Evolutionary conservation across 2,797 vertebrate genomes (phyloP), one percentile per base, ranked within the genome.

Genomic region (Enteromius argenteus): DNA sequence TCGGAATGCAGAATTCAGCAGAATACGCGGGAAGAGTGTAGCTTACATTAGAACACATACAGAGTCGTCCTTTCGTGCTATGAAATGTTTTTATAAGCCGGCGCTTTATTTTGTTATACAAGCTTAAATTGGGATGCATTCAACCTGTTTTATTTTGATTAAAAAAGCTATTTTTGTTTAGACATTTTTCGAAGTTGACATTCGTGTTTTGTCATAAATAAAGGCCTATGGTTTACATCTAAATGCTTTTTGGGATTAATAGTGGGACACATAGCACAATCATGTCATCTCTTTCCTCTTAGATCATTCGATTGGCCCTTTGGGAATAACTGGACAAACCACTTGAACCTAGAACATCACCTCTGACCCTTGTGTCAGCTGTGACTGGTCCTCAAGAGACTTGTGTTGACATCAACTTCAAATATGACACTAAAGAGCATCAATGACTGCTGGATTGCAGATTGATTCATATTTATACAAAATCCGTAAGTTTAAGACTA

Each of bases 261-360:
- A 37, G 72, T 37, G 46, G 49, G 19, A 56, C 32, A 37, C 32
- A 15, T n/a, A 58, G 21, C 27, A 39, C 80, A 66, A 44, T 69
- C 11, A 13, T 88, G 68, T 81, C 79, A 69, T 71, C 69, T 86
- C 69, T 85, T 81, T 89, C 72, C 86, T 80, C 80, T 46, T 42
- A 69, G 32, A 80, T 81, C 66, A 68, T 85, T 68, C 72, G 64
- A 91, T 88, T 90, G 88, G 89, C 67, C 91, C 87, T 80, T 86
- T 85, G 91, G 92, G 91, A 91, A 89, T 90, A 89, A 80, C 81
- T 68, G 88, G 89, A 87, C 85, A 86, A 76, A 83, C 83, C 87
- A 89, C 89, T 90, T 89, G 88, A 89, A 88, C 88, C 86, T 53
- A 56, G 79, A 58, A 85, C 80, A 44, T 84, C 79, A 89, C 86